Percentiles rank a stretch among this genome's conserved stretches.
phyloP scores from a whole-genome alignment of 2,888 invertebrate genomes.

The Pycnomerus fuliginosus region DNA sequence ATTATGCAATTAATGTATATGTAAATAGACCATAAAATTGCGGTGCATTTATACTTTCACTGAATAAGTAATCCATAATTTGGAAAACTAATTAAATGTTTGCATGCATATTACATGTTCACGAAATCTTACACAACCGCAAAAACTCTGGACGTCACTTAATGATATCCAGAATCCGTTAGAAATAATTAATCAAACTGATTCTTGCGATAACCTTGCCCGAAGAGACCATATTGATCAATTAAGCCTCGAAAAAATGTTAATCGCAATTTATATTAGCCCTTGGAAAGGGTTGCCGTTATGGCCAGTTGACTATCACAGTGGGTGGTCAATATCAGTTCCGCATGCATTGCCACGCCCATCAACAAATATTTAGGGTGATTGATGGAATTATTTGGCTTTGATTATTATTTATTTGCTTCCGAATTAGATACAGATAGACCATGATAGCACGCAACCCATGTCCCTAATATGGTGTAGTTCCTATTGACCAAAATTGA shows the following conservation, averaged over 20 bases:
- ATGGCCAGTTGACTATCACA: conserved; percentile 21
- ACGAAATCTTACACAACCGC: no score
- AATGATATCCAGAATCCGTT: no score
- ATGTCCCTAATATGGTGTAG: background rate
- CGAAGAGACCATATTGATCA: no score
- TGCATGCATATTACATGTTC: no score
- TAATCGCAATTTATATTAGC: conserved; percentile 4
- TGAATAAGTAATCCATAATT: no score
- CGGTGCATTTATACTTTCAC: no score
- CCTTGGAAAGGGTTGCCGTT: conserved; percentile 14
- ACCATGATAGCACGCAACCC: background rate
- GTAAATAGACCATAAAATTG: no score
- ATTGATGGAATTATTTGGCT: conserved; percentile 41
- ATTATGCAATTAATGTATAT: no score
- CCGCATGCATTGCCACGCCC: conserved; percentile 43
- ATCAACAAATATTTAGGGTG: conserved; percentile 39
- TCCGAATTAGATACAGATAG: conserved; percentile 14
- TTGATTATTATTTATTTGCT: conserved; percentile 29
- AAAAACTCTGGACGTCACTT: no score
- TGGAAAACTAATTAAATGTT: no score
- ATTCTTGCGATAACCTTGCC: background rate
- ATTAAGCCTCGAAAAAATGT: conserved; percentile 1
- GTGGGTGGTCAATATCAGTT: conserved; percentile 46
- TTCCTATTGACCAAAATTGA: background rate
- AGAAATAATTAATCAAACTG: no score